Evolutionary conservation across 2,113 vertebrate genomes (phyloP).

Genomic region (Mirounga angustirostris): DNA sequence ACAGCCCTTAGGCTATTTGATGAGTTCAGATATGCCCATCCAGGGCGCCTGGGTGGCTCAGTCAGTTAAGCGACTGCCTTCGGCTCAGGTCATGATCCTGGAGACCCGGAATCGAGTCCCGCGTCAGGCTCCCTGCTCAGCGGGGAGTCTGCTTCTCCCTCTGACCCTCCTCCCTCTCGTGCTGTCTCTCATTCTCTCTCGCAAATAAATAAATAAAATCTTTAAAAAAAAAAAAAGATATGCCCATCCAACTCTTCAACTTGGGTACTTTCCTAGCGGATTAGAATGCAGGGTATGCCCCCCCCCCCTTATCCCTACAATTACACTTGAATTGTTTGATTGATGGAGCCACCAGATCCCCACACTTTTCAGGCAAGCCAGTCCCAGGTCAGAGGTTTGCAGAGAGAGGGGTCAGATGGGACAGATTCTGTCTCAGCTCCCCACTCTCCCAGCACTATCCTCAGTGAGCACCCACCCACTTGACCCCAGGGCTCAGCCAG

Average conservation of each 20-base stretch:
- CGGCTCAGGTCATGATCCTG: no score
- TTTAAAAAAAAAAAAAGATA: no score
- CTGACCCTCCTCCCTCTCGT: no score
- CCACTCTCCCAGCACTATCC: no score
- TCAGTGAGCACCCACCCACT: neutral
- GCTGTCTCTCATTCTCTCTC: no score
- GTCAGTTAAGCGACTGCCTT: no score
- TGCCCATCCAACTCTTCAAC: neutral
- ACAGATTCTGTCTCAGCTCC: neutral
- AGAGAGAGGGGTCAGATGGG: neutral
- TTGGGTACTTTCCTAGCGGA: neutral
- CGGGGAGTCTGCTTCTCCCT: no score
- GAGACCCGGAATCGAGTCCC: no score
- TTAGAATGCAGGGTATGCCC: neutral
- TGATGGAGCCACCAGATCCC: no score
- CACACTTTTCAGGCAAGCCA: neutral
- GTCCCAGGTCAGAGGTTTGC: neutral
- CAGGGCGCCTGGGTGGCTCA: no score
- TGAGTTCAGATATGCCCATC: neutral
- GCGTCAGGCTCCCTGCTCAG: no score
- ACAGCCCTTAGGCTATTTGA: neutral
- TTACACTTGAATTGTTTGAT: neutral
- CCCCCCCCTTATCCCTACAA: neutral
- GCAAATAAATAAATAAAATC: no score
- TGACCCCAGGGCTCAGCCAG: neutral